Conservation (phyloP, 2,797 vertebrate genomes). For the Intellagama lesueurii region DNA sequence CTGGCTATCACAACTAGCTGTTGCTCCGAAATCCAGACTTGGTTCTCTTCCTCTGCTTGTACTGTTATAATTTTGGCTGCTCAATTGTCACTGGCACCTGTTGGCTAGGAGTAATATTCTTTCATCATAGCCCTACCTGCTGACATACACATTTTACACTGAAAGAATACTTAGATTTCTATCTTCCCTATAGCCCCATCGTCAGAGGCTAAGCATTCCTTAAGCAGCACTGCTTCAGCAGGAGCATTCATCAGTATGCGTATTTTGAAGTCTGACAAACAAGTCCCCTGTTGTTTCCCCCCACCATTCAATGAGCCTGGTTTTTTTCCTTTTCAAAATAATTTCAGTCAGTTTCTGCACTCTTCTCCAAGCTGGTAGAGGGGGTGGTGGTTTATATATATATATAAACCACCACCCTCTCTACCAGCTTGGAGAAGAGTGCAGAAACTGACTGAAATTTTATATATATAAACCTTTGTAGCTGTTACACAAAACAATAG, state of each 20-base stretch:
- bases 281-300: not conserved
- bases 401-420: not conserved
- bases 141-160: not conserved
- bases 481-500: not conserved
- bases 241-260: not conserved
- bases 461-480: not conserved
- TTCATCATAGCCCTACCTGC: not conserved
- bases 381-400: not conserved
- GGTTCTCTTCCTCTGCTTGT: not conserved
- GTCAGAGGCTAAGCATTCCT: not conserved
- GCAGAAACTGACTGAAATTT: not conserved
- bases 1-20: no score
- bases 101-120: not conserved
- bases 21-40: not conserved
- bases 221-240: not conserved
- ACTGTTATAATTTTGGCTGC: not conserved
- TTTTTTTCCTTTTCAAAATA: not conserved
- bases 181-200: not conserved
- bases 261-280: not conserved
- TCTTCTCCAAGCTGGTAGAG: not conserved
- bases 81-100: not conserved
- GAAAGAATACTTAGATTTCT: not conserved
- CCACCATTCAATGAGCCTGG: not conserved
- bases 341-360: not conserved
- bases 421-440: not conserved